phyloP scores from a whole-genome alignment of 2,888 invertebrate genomes.

The Brenthis ino region DNA sequence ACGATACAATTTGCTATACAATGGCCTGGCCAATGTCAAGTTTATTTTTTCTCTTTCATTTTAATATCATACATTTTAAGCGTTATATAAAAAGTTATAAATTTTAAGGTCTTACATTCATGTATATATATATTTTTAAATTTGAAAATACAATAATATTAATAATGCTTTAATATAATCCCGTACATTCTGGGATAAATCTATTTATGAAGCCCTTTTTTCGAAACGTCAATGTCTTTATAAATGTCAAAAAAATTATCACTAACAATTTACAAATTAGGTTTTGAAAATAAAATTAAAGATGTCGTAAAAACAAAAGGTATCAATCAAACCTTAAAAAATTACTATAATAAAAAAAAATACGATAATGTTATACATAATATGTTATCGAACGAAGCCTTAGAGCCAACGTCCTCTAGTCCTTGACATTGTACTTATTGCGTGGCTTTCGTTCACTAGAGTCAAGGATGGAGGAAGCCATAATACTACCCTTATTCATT shows the following conservation, averaged over 20 bases:
- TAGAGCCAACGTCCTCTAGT: constrained; percentile 37
- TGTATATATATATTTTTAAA: not conserved
- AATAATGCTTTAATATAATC: not conserved
- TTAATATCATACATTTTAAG: constrained; percentile 44
- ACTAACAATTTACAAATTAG: not conserved
- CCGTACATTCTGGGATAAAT: not conserved
- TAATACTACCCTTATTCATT: constrained; percentile 24
- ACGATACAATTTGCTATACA: constrained; percentile 42
- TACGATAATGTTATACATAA: no score
- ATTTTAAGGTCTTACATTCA: not conserved
- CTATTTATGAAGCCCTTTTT: not conserved
- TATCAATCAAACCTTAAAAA: no score
- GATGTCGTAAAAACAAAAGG: no score
- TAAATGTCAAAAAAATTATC: no score
- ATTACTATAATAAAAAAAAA: no score
- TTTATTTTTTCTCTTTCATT: constrained; percentile 66
- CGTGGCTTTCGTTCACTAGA: constrained; percentile 37
- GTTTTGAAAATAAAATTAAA: not conserved
- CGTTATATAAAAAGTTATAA: not conserved
- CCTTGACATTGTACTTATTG: constrained; percentile 50
- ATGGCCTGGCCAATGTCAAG: constrained; percentile 65
- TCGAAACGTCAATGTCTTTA: not conserved
- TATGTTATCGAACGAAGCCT: constrained; percentile 7
- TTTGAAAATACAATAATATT: not conserved
- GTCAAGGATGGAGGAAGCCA: constrained; percentile 38